Evolutionary conservation across 2,888 invertebrate species (phyloP), one percentile per base, ranked within the genome.

Genomic region (Melanargia galathea): DNA sequence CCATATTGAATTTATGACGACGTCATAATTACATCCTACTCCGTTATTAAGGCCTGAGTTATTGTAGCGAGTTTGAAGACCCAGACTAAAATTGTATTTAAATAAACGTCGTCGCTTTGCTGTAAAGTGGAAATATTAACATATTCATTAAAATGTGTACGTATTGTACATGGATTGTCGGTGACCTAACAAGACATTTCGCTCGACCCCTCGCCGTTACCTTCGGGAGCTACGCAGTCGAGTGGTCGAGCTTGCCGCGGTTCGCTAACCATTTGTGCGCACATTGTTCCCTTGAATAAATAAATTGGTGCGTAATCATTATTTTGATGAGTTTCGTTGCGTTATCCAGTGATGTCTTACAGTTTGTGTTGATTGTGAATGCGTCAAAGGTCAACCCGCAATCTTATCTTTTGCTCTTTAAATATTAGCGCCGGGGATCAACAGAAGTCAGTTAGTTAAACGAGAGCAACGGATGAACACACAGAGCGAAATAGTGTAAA

Each of bases 371-470:
- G 86, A 86, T 86, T 83, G 84, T 81, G 79, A 83, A 82, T 82
- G 76, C 86, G 85, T 86, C 87, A 88, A 83, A 83, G 88, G 86
- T 89, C 87, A 87, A 75, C 77, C 70, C 80, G 75, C 82, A 82
- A 84, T 90, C 89, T 90, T 88, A 91, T 90, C 91, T 74, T 79
- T 76, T 79, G 78, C 81, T 79, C 82, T 87, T 90, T 90, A 90
- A 85, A 91, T 90, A 86, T 87, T 87, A 87, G 87, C 85, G 90
- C 84, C 84, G 83, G 82, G 76, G 84, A 82, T 81, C 78, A 79
- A 82, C 79, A 82, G 78, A 81, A 90, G 86, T 87, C 90, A 90
- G 90, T 91, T 85, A 90, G 90, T 91, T 85, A 80, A 85, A 82
- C 81, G 78, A 73, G 73, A 82, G 83, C 86, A 72, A 78, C 78